phyloP scores from a whole-genome alignment of 2,888 invertebrate genomes.

The Drosophila leonis region DNA sequence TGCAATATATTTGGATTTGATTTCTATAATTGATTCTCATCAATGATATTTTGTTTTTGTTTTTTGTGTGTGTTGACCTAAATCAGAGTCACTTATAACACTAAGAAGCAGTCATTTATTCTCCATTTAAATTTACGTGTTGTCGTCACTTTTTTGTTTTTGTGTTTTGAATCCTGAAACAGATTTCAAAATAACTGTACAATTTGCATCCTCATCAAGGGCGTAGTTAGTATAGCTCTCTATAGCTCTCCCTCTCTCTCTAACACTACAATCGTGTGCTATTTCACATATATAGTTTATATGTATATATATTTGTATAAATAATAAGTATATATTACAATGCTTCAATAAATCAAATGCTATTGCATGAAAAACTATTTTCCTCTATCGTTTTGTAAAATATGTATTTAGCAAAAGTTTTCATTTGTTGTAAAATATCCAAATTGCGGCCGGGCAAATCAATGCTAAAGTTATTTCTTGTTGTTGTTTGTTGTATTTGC shows the following conservation, averaged over 20 bases:
- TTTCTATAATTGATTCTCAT: conserved; percentile 69
- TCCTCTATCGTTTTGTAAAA: conserved; percentile 22
- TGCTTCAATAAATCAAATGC: conserved; percentile 40
- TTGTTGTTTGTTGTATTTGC: conserved; percentile 8
- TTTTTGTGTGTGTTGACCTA: conserved; percentile 61
- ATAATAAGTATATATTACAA: conserved; percentile 61
- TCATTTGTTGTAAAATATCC: conserved; percentile 50
- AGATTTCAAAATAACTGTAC: conserved; percentile 80
- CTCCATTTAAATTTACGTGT: conserved; percentile 83
- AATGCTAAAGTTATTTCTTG: conserved; percentile 25
- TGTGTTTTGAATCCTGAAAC: conserved; percentile 74
- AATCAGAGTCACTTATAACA: conserved; percentile 78
- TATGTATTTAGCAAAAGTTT: conserved; percentile 44
- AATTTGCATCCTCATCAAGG: conserved; percentile 52
- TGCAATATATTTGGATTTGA: conserved; percentile 76
- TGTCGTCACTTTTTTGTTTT: conserved; percentile 74
- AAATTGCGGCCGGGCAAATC: conserved; percentile 48
- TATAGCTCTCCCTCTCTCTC: conserved; percentile 22
- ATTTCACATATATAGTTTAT: conserved; percentile 46
- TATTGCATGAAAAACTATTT: conserved; percentile 34
- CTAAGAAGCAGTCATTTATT: conserved; percentile 85
- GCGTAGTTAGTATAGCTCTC: conserved; percentile 37
- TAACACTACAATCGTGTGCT: conserved; percentile 67
- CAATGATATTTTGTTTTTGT: conserved; percentile 8
- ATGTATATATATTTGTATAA: conserved; percentile 44